Percentiles rank a stretch among this genome's conserved stretches.
Evolutionary conservation across 1,140 invertebrate species (phyloP).

Genomic region (Venturia canescens): DNA sequence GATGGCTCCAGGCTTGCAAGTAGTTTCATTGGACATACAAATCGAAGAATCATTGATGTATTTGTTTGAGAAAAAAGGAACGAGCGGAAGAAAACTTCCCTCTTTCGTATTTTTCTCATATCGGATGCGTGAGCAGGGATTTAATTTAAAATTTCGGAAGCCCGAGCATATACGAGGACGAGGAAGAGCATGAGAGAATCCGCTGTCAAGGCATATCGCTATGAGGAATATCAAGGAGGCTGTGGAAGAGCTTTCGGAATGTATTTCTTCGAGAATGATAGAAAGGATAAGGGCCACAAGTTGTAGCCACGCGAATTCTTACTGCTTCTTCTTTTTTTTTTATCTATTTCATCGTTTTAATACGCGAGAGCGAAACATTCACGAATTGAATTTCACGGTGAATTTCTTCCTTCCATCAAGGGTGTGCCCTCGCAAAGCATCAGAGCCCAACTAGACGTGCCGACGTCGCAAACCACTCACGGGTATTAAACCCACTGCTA

Average conservation of each 20-base stretch:
- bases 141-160: slow-evolving; percentile 73
- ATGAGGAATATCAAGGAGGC: slow-evolving; percentile 38
- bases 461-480: slow-evolving; percentile 54
- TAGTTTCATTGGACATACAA: no score
- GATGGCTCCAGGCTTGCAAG: no score
- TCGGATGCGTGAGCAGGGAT: slow-evolving; percentile 50
- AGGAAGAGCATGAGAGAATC: slow-evolving; percentile 54
- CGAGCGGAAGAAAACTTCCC: not conserved
- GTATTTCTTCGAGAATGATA: slow-evolving; percentile 23
- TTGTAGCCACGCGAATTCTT: slow-evolving; percentile 17
- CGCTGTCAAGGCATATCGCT: slow-evolving; percentile 57
- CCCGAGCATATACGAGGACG: slow-evolving; percentile 14
- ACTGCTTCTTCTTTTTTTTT: slow-evolving; percentile 26
- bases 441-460: slow-evolving; percentile 57
- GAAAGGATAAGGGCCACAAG: slow-evolving; percentile 10
- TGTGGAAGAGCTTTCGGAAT: slow-evolving; percentile 1
- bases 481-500: slow-evolving; percentile 23
- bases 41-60: not conserved
- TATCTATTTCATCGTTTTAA: not conserved
- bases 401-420: slow-evolving; percentile 49
- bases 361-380: slow-evolving; percentile 34
- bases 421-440: slow-evolving; percentile 53
- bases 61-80: not conserved
- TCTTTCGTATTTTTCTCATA: not conserved
- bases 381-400: slow-evolving; percentile 71